phyloP scores from a whole-genome alignment of 2,888 invertebrate genomes.

The Folsomia candida region DNA sequence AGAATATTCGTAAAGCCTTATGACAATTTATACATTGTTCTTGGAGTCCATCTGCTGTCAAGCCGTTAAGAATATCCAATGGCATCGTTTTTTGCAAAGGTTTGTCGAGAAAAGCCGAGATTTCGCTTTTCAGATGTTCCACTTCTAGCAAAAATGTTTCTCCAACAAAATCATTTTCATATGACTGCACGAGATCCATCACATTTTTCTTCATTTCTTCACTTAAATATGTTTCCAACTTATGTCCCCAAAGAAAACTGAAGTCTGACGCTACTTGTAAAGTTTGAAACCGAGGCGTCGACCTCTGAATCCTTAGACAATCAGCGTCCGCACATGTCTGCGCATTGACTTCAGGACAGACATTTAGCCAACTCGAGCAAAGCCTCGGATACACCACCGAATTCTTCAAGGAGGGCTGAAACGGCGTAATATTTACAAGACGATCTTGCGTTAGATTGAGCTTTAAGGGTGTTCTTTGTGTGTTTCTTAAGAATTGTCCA shows the following conservation, averaged over 20 bases:
- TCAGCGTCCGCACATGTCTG: neutral
- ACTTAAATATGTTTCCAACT: neutral
- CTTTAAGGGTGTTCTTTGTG: neutral
- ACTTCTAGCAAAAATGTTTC: neutral
- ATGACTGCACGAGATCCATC: neutral
- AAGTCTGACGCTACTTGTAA: neutral
- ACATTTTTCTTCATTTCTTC: neutral
- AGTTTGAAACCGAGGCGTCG: neutral
- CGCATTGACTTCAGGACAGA: neutral
- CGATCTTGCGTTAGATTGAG: neutral
- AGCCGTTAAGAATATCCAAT: neutral
- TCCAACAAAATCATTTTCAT: neutral
- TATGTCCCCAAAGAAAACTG: neutral
- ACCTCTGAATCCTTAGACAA: neutral
- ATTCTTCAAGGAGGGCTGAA: neutral
- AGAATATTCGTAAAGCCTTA: neutral
- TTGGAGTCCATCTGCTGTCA: neutral
- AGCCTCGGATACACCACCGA: neutral
- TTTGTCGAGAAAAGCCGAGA: neutral
- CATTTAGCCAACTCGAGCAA: neutral
- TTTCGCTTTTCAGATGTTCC: neutral
- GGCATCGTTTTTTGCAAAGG: neutral
- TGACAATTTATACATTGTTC: neutral
- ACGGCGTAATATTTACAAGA: neutral
- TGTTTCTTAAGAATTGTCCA: neutral